These are phyloP conservation scores for Gymnoscopelus microlampas DNA, from an alignment of 2,797 vertebrate genomes.

Conservation along the genomic window DNA sequence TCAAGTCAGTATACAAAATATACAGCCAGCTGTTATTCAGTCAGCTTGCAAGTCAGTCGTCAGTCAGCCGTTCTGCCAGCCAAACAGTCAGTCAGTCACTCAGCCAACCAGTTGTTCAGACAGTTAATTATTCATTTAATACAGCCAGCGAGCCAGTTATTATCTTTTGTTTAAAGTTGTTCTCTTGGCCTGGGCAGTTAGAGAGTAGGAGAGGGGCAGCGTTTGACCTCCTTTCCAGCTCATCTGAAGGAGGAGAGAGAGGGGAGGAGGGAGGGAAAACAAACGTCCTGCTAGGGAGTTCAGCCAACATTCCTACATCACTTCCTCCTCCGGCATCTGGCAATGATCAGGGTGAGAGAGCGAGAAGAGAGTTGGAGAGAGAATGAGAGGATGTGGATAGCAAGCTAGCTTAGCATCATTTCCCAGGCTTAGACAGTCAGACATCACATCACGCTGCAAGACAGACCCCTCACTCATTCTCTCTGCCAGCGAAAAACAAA, in stretches of 20 bases:
- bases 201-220: conserved; percentile 52
- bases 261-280: conserved; percentile 54
- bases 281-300: conserved; percentile 67
- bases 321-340: conserved; percentile 83
- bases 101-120: conserved; percentile 1
- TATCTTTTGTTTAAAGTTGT: conserved; percentile 42
- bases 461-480: conserved; percentile 52
- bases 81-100: neutral
- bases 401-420: conserved; percentile 46
- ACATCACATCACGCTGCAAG: conserved; percentile 51
- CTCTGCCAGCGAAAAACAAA: conserved; percentile 37
- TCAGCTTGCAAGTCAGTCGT: neutral
- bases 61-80: neutral
- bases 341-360: conserved; percentile 66
- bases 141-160: neutral
- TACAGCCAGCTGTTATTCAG: neutral
- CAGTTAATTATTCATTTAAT: neutral
- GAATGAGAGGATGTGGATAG: conserved; percentile 52
- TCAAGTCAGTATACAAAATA: neutral
- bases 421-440: conserved; percentile 40
- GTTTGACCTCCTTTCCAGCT: conserved; percentile 76
- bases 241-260: conserved; percentile 42
- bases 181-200: conserved; percentile 41
- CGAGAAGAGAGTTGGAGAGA: conserved; percentile 19
- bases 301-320: conserved; percentile 75